Percentiles rank a stretch among this genome's conserved stretches.
Evolutionary conservation across 1,140 invertebrate species (phyloP).

Genomic region (Anoplophora glabripennis): DNA sequence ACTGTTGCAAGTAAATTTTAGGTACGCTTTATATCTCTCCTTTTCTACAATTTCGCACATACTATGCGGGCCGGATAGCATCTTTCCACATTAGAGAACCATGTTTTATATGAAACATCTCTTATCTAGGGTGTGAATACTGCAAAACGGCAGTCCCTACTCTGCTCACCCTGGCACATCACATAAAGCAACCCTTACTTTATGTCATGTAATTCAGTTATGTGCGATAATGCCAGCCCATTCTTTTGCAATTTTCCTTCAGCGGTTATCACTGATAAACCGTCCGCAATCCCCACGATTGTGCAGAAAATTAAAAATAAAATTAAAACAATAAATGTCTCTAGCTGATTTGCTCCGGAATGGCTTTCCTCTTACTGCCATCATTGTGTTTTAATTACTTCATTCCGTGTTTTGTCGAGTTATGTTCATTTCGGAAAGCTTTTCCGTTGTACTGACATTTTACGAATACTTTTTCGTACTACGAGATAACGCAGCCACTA

Average conservation of each 20-base stretch:
- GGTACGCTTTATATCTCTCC: too few relatives aligned
- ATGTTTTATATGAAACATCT: conserved; percentile 23
- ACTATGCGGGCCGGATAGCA: conserved; percentile 11
- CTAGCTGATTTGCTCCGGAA: not conserved
- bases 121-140: conserved; percentile 26
- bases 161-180: conserved; percentile 1
- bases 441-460: too few relatives aligned
- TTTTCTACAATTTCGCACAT: too few relatives aligned
- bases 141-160: conserved; percentile 9
- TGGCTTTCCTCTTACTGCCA: too few relatives aligned
- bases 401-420: too few relatives aligned
- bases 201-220: conserved; percentile 22
- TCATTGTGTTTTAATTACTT: too few relatives aligned
- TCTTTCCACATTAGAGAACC: conserved; percentile 14
- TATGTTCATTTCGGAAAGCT: too few relatives aligned
- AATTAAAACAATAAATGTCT: conserved; percentile 22
- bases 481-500: too few relatives aligned
- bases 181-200: conserved; percentile 26
- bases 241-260: conserved; percentile 26
- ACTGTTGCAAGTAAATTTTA: too few relatives aligned
- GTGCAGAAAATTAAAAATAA: conserved; percentile 27
- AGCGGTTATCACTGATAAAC: conserved; percentile 14
- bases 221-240: conserved; percentile 21
- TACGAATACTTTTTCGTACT: too few relatives aligned
- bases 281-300: conserved; percentile 8